phyloP scores from a whole-genome alignment of 1,140 invertebrate species.

The Cydia amplana region DNA sequence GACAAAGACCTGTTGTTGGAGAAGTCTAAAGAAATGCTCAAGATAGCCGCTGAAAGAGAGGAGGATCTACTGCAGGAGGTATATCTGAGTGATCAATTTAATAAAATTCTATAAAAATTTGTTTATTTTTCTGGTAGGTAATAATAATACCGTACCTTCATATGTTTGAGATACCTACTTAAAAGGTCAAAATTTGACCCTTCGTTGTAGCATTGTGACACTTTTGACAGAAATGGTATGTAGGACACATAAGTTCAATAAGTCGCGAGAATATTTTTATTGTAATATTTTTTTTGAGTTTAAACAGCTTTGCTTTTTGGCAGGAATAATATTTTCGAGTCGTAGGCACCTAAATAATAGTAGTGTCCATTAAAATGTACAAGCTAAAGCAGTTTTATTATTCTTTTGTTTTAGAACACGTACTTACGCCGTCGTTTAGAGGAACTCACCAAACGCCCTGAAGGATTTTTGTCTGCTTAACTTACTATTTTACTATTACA shows the following conservation, averaged over 20 bases:
- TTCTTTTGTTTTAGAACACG: slow-evolving; percentile 58
- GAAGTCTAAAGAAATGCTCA: slow-evolving; percentile 71
- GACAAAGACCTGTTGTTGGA: slow-evolving; percentile 69
- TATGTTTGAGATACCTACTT: too few species aligned
- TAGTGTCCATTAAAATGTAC: not conserved
- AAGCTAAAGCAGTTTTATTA: slow-evolving; percentile 10
- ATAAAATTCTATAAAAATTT: not conserved
- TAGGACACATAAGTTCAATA: too few species aligned
- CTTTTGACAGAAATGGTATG: too few species aligned
- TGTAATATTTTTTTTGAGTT: too few species aligned
- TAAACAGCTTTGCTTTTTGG: not conserved
- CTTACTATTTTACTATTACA: slow-evolving; percentile 40
- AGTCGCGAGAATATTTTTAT: too few species aligned
- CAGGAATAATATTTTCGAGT: not conserved
- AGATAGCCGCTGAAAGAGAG: slow-evolving; percentile 70
- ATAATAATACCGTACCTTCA: too few species aligned
- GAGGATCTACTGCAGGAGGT: slow-evolving; percentile 68
- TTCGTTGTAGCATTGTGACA: too few species aligned
- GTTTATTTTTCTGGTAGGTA: too few species aligned
- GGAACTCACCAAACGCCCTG: slow-evolving; percentile 48
- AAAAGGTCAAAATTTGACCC: too few species aligned
- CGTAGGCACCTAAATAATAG: not conserved
- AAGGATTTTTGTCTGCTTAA: slow-evolving; percentile 57
- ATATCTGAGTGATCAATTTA: slow-evolving; percentile 9
- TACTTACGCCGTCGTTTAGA: slow-evolving; percentile 55